phyloP scores from a whole-genome alignment of 2,797 vertebrate species.

The Dipus sagitta region DNA sequence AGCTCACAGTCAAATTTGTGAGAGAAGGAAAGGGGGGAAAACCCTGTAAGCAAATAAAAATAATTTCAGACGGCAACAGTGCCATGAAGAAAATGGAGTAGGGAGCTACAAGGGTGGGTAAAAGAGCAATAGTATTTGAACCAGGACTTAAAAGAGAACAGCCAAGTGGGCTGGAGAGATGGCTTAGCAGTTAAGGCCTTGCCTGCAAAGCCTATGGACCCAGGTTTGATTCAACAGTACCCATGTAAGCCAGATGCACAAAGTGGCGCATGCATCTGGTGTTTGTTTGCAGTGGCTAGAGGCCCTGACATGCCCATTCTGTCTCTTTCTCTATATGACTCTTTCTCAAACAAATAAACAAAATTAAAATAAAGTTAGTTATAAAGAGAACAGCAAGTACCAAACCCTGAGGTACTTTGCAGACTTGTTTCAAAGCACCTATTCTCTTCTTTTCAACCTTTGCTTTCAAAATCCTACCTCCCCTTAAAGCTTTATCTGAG shows the following conservation, averaged over 20 bases:
- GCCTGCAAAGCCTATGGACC: too few species aligned
- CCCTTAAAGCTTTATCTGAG: neutral
- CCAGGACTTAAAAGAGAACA: constrained; percentile 2
- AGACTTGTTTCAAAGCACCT: constrained; percentile 3
- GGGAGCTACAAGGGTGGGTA: neutral
- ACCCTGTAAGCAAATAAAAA: neutral
- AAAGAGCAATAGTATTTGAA: neutral
- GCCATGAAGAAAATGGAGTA: neutral
- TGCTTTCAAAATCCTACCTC: constrained; percentile 25
- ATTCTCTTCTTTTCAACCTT: neutral
- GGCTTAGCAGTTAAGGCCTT: too few species aligned
- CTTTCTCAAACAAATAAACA: too few species aligned
- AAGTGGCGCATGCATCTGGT: too few species aligned
- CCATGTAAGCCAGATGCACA: too few species aligned
- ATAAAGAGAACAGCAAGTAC: neutral
- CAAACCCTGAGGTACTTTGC: neutral
- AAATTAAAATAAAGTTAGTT: neutral
- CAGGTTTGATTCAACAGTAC: too few species aligned
- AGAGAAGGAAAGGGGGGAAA: neutral
- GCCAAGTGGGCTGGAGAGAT: too few species aligned
- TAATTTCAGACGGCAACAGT: constrained; percentile 6
- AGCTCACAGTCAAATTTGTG: neutral
- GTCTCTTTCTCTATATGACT: too few species aligned
- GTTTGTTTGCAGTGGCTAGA: too few species aligned
- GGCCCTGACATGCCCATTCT: too few species aligned